Base-by-base conservation (phyloP, 1,140 invertebrate genomes). In the Trichonephila inaurata region DNA sequence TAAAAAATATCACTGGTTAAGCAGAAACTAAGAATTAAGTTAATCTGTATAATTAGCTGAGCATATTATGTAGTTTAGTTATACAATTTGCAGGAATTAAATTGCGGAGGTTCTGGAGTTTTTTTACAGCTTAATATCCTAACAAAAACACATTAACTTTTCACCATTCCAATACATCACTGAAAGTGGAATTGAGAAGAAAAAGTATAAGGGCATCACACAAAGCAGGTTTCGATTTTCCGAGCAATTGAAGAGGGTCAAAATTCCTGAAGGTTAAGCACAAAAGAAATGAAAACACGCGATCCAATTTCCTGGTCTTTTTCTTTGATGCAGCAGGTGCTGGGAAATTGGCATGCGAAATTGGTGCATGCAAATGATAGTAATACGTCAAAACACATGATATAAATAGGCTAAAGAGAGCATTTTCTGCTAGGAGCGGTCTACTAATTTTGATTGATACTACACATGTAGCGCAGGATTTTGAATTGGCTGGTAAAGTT, bases 371-470 rank as follows among this genome's bases (percentile, higher is more conserved):
- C 83, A 92, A 92, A 92, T 92, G 61, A 92, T 62, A 86, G 82
- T 92, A 87, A 87, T 92, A 86, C 72, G 91, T 92, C 91, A 92
- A 92, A 92, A 87, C 33, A 64, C 33, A 87, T 10, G 40, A 83
- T 62, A 91, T 85, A 91, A 91, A 85, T 77, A 91, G 28, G n/a
- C 24, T 69, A 61, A 92, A 72, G 33, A 72, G 66, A 87, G n/a
- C 51, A 60, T 69, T 86, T 40, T 7, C 21, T 12, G 61, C 19
- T 28, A 87, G 91, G 91, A 92, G 82, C 82, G 91, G 91, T 92
- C 82, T 77, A 10, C 16, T 86, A 87, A 92, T 87, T 92, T 86
- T 92, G 91, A 92, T 92, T 44, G 91, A 92, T 92, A 62, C 28
- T 0, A 7, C 10, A 6, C 21, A 10, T 19, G 72, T 40, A 28